Evolutionary conservation across 1,140 invertebrate genomes (phyloP).

Genomic region (Ips nitidus): DNA sequence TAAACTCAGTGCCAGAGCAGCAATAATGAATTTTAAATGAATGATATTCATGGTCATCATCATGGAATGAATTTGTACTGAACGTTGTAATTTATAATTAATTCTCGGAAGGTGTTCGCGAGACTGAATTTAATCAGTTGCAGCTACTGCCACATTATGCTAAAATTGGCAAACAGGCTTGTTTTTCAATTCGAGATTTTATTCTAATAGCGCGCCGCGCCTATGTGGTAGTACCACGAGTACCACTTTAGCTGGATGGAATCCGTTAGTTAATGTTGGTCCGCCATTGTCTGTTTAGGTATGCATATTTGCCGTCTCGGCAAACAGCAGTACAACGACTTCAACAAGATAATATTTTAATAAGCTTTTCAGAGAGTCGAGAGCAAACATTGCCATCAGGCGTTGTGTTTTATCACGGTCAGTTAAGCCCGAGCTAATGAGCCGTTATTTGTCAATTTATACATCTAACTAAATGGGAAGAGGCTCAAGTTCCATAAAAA

Average conservation of each 20-base stretch:
- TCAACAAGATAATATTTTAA: conserved; percentile 16
- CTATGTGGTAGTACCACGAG: background rate
- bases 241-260: background rate
- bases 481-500: background rate
- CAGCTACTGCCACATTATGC: background rate
- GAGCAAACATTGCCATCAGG: conserved; percentile 5
- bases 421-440: conserved; percentile 3
- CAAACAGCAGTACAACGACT: conserved; percentile 12
- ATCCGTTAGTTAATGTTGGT: conserved; percentile 2
- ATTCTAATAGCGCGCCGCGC: background rate
- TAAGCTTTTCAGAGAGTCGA: conserved; percentile 6
- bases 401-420: conserved; percentile 8
- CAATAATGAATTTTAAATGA: conserved; percentile 9
- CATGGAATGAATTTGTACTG: conserved; percentile 1
- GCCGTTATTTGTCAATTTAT: conserved; percentile 4
- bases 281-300: conserved; percentile 4
- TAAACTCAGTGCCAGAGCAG: conserved; percentile 4
- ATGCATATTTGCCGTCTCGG: conserved; percentile 12
- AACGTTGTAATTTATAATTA: conserved; percentile 4
- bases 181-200: background rate
- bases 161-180: background rate
- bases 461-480: background rate
- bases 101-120: conserved; percentile 3
- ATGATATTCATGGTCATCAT: conserved; percentile 4
- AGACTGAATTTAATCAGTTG: background rate